Evolutionary conservation across 2,797 vertebrate species (phyloP), one percentile per base, ranked within the genome.

Genomic region (Rhabdophis nuchalis): DNA sequence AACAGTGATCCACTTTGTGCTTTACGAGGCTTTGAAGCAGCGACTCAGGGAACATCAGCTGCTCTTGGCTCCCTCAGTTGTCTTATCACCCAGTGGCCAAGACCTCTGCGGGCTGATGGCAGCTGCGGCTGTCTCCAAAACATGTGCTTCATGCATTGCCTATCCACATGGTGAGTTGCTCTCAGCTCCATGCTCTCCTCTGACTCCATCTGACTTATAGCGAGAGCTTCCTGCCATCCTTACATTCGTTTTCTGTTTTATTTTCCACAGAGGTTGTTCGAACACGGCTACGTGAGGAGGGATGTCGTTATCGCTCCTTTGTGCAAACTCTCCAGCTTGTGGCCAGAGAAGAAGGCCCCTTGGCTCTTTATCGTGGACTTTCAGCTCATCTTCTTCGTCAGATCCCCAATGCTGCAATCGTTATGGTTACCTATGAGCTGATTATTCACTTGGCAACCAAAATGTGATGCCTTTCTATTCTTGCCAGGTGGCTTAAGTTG

Each of bases 1-100:
- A 94, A 97, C 97, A 46, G 89, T 97, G 86, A 96, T 97, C 88
- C 96, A 97, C 90, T 97, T 97, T 8, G 96, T 97, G 68, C 95
- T 96, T 92, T 97, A 97, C 1, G 97, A 97, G 93, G 93, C 95
- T 0, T 94, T 97, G 92, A 97, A 97, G 92, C 92, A 94, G 57
- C 93, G 91, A 32, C 93, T 97, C 89, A 94, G 86, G 32, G 92
- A 96, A 53, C 52, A 90, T 87, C 91, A 92, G 89, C 72, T 91
- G 9, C 77, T 95, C 93, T 92, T 93, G 54, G 92, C 95, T 11
- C 23, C 95, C 9, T 58, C 95, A 0, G 85, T 94, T 90, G 18
- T 93, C 0, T 88, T 95, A 72, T 46, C 95, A 29, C 25, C 93
- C 2, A 91, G 32, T 72, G 93, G 89, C 88, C 90, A 16, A 0